phyloP scores from a whole-genome alignment of 2,113 vertebrate genomes.

The Leucoraja erinaceus region DNA sequence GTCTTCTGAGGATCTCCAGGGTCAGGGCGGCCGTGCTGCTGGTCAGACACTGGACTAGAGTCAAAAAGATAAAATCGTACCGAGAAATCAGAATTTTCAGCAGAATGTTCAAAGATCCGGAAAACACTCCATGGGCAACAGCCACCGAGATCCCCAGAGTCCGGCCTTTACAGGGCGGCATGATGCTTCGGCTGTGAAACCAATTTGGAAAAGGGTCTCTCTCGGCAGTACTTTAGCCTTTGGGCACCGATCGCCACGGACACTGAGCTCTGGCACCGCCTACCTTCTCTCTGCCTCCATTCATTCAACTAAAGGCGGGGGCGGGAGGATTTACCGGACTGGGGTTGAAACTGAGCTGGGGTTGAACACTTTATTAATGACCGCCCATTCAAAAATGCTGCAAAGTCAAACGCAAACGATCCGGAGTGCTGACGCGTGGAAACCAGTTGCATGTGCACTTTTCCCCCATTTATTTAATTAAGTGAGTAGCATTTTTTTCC shows the following conservation, averaged over 20 bases:
- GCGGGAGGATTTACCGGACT: neutral
- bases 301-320: neutral
- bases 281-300: neutral
- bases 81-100: slow-evolving; percentile 85
- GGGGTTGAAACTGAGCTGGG: slow-evolving; percentile 31
- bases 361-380: slow-evolving; percentile 39
- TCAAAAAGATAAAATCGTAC: slow-evolving; percentile 80
- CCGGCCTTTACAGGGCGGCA: slow-evolving; percentile 63
- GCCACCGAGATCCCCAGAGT: slow-evolving; percentile 80
- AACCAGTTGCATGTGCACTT: slow-evolving; percentile 39
- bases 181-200: slow-evolving; percentile 38
- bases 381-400: slow-evolving; percentile 37
- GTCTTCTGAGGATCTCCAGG: slow-evolving; percentile 73
- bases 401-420: slow-evolving; percentile 37
- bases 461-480: slow-evolving; percentile 44
- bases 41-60: slow-evolving; percentile 85
- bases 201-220: neutral
- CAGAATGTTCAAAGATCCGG: slow-evolving; percentile 86
- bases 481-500: slow-evolving; percentile 35
- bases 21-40: slow-evolving; percentile 75
- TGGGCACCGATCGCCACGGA: neutral
- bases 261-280: neutral
- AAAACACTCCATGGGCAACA: slow-evolving; percentile 86
- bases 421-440: slow-evolving; percentile 44
- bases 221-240: neutral